Percentiles rank a stretch among this genome's conserved stretches.
Evolutionary conservation across 2,888 invertebrate genomes (phyloP).

Genomic region (Boloria selene): DNA sequence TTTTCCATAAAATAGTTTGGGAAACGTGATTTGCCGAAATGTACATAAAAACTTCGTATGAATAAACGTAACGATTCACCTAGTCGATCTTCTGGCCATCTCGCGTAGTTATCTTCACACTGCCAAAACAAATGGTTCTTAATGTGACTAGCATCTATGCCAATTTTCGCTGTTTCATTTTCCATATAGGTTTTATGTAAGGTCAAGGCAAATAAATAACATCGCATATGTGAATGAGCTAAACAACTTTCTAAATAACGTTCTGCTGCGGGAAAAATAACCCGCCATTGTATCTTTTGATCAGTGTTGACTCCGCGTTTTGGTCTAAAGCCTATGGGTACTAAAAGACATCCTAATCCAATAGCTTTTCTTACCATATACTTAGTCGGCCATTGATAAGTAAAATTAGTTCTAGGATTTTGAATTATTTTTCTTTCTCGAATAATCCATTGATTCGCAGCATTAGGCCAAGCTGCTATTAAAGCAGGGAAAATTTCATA

Average conservation of each 20-base stretch:
- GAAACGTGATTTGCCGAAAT: slow-evolving; percentile 83
- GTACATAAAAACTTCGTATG: slow-evolving; percentile 83
- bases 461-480: slow-evolving; percentile 86
- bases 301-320: slow-evolving; percentile 84
- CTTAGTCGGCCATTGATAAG: slow-evolving; percentile 86
- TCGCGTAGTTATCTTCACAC: slow-evolving; percentile 86
- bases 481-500: slow-evolving; percentile 89
- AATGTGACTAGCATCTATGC: slow-evolving; percentile 87
- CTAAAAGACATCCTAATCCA: slow-evolving; percentile 85
- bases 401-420: slow-evolving; percentile 82
- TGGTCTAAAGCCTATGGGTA: slow-evolving; percentile 86
- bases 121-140: slow-evolving; percentile 89
- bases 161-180: slow-evolving; percentile 83
- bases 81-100: slow-evolving; percentile 88
- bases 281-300: slow-evolving; percentile 88
- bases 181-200: slow-evolving; percentile 89
- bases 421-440: slow-evolving; percentile 81
- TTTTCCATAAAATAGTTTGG: slow-evolving; percentile 88
- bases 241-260: slow-evolving; percentile 87
- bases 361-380: slow-evolving; percentile 85
- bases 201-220: slow-evolving; percentile 85
- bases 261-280: slow-evolving; percentile 90
- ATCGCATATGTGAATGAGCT: slow-evolving; percentile 86
- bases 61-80: slow-evolving; percentile 86
- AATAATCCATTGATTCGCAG: slow-evolving; percentile 86